phyloP scores from a whole-genome alignment of 2,888 invertebrate genomes.

The Aspidiotus destructor region DNA sequence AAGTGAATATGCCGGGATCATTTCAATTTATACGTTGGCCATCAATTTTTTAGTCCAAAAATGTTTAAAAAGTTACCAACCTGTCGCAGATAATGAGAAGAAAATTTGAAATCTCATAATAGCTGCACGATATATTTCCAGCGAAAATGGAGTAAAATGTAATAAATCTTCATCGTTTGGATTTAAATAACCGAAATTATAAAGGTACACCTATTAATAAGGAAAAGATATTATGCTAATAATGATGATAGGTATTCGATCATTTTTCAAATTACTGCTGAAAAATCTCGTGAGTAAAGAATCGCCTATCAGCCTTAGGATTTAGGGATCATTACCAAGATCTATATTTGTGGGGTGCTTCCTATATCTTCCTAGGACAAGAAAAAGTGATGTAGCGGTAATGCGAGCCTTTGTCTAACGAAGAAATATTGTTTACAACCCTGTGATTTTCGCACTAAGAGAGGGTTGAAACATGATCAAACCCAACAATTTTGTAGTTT shows the following conservation, averaged over 20 bases:
- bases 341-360: too few relatives aligned
- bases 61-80: not conserved
- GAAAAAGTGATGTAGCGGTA: too few relatives aligned
- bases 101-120: not conserved
- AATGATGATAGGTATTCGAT: not conserved
- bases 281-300: not conserved
- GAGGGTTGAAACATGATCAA: too few relatives aligned
- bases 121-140: not conserved
- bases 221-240: not conserved
- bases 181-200: constrained; percentile 1
- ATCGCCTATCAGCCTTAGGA: not conserved
- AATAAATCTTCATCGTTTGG: not conserved
- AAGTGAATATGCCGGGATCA: too few relatives aligned
- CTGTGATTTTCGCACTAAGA: too few relatives aligned
- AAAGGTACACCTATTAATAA: not conserved
- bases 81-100: not conserved
- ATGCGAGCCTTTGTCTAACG: too few relatives aligned
- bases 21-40: too few relatives aligned
- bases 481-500: too few relatives aligned
- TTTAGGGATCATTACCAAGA: not conserved
- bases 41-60: too few relatives aligned
- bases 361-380: too few relatives aligned
- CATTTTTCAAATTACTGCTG: not conserved
- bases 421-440: too few relatives aligned
- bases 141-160: not conserved